Evolutionary conservation across 2,797 vertebrate genomes (phyloP), one percentile per base, ranked within the genome.

Genomic region (Okamejei kenojei): DNA sequence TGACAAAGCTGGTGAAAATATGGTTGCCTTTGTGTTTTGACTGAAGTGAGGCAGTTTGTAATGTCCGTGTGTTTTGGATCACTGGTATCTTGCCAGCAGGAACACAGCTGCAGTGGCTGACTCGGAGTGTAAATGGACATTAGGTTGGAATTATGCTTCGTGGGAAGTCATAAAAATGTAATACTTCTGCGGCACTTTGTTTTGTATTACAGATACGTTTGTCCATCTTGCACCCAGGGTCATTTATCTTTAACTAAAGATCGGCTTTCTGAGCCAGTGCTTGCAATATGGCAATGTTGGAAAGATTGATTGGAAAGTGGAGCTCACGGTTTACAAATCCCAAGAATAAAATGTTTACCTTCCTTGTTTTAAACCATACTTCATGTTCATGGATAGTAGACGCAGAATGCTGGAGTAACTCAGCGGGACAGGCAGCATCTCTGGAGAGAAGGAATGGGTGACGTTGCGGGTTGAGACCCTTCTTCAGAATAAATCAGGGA

Each of bases 91-190:
- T 65, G 84, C 61, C 84, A 88, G 38, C 61, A 21, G 23, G 65
- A n/a, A 32, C 35, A 32, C 84, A 88, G 61, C 84, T 88, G 84
- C 65, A 35, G 63, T 10, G n/a, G n/a, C 84, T 17, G 32, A 65
- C 7, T 15, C 65, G n/a, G 84, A 88, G 68, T 68, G 84, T 35
- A 88, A 88, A 88, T 88, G 84, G n/a, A 68, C 61, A 68, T 68
- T 88, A 68, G 84, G 35, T 68, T 88, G 32, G 84, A 35, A 88
- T 68, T 68, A 63, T 88, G 32, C 17, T 88, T 68, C 68, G 63
- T 88, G 17, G 84, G 21, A 88, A 68, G 35, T 88, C 61, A 23
- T 65, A 88, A 32, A 9, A 68, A 68, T 88, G 68, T 88, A 32
- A 88, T 68, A 9, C 17, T n/a, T 88, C 63, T 32, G n/a, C 35